Percentiles rank a stretch among this genome's conserved stretches.
phyloP scores from a whole-genome alignment of 2,797 vertebrate genomes.

The Microhierax caerulescens region DNA sequence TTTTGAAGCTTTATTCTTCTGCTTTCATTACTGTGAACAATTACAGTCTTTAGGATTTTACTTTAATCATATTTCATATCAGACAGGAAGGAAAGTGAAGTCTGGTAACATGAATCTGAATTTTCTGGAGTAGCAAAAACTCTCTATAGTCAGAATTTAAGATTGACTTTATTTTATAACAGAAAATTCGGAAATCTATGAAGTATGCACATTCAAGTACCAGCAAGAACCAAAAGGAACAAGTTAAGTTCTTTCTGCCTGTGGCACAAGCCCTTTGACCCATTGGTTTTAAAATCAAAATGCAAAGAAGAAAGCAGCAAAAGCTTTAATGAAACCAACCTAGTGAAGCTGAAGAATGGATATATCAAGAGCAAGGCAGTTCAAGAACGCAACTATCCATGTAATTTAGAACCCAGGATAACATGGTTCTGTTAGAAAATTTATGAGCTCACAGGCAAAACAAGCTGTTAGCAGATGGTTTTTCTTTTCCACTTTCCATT shows the following conservation, averaged over 20 bases:
- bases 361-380: neutral
- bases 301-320: neutral
- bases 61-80: neutral
- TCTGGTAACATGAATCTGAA: neutral
- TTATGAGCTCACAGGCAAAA: constrained; percentile 7
- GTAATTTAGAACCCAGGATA: neutral
- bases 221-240: neutral
- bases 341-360: neutral
- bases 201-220: neutral
- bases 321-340: neutral
- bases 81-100: neutral
- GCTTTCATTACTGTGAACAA: neutral
- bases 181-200: neutral
- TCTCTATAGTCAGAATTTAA: neutral
- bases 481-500: neutral
- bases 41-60: neutral
- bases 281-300: neutral
- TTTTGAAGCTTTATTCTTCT: neutral
- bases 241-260: neutral
- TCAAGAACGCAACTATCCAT: neutral
- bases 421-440: neutral
- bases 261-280: neutral
- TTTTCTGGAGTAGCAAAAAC: neutral
- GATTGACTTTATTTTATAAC: neutral
- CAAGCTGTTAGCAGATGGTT: neutral